These are phyloP conservation scores for Tokudaia tokunoshimensis DNA, from an alignment of 2,797 vertebrate genomes.

Conservation along the genomic window DNA sequence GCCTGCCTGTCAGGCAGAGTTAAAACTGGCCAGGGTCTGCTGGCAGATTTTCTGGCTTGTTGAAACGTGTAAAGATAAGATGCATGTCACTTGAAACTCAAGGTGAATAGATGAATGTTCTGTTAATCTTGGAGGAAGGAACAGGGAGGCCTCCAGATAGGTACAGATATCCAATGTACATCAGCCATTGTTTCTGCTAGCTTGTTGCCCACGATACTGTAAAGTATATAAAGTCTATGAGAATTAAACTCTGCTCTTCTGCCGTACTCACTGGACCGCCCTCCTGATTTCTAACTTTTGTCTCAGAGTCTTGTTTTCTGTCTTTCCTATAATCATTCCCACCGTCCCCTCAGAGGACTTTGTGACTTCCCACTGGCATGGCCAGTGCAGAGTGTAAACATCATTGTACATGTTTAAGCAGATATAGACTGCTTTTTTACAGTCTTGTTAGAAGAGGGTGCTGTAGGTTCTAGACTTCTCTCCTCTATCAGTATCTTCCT, in stretches of 20 bases:
- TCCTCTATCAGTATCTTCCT: neutral
- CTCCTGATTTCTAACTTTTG: neutral
- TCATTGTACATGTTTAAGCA: neutral
- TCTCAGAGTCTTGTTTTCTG: neutral
- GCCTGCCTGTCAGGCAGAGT: neutral
- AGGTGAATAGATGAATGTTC: too few relatives aligned
- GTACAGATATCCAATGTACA: neutral
- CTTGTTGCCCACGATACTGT: neutral
- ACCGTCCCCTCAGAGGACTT: neutral
- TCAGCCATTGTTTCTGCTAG: neutral
- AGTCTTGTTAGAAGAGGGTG: neutral
- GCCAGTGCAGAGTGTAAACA: neutral
- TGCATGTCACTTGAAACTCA: neutral
- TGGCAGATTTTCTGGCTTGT: neutral
- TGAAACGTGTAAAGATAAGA: neutral
- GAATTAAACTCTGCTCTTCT: too few relatives aligned
- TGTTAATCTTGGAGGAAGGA: neutral
- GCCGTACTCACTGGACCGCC: too few relatives aligned
- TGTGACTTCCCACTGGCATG: neutral
- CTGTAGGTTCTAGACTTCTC: neutral
- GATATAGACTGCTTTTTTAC: too few relatives aligned
- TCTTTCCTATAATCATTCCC: neutral
- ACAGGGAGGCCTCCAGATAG: neutral
- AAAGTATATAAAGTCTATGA: too few relatives aligned
- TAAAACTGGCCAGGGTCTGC: neutral